Base-by-base conservation (phyloP, 2,113 vertebrate genomes). In the Marmota flaviventris region DNA sequence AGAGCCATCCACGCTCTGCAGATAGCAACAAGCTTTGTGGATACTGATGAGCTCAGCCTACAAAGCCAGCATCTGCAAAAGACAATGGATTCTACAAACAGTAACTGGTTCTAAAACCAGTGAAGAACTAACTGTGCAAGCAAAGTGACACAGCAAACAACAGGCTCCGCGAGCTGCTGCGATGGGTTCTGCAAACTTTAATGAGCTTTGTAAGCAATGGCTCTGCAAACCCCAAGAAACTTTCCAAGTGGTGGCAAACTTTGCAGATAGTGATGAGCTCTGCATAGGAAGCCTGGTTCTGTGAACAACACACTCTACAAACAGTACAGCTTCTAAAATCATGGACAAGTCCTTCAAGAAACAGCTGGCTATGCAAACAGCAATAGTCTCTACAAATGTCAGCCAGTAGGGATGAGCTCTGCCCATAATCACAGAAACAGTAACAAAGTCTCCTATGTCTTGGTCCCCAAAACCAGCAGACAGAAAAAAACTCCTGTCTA, bases 311-410 rank as follows among this genome's bases (percentile, higher is more conserved):
- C 53, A 85, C 48, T 90, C 67, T 78, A 69, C 37, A 77, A 89
- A 91, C 78, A 90, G 93, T 94, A 93, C 14, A 48, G 85, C 67
- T 93, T 95, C 75, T 89, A 93, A 89, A 97, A 51, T 87, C 92
- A 58, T 87, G 29, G 32, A 95, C 0, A 0, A 97, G 76, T 75
- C 73, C 84, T 96, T 93, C 84, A 85, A 63, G 92, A 96, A 97
- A 97, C 5, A 4, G 78, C 89, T 95, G 94, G 63, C 76, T 94
- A 90, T 95, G 88, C 92, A 95, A 90, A 69, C 75, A 89, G 72
- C 83, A 34, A 78, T 61, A 73, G 58, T 87, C 89, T 95, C 89
- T 69, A 89, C 84, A 87, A 93, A 97, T 93, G 77, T 90, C 92
- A 89, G 24, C 53, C 12, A 11, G 58, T 56, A 39, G 53, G 63